Base-by-base conservation (phyloP, 2,797 vertebrate genomes). In the Poliocrania exsul region DNA sequence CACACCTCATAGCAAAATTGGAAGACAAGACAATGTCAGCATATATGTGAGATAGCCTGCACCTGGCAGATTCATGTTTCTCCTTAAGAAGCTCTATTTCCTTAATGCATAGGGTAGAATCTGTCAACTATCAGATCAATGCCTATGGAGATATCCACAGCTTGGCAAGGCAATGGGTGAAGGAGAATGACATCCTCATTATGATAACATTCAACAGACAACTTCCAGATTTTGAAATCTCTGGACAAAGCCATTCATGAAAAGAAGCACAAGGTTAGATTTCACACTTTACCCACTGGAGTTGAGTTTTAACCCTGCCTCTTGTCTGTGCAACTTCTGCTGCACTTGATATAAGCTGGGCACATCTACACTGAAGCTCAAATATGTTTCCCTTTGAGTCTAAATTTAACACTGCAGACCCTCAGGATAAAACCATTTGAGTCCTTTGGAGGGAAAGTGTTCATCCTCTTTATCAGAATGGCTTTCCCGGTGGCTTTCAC, bases 401-500 rank as follows among this genome's bases (percentile, higher is more conserved):
- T 94, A 96, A 95, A 96, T 97, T 96, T 94, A 96, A 95, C 82
- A 82, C 86, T 93, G 61, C 66, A 94, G 93, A 77, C 95, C 95
- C 95, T 92, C 79, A 96, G 94, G 96, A 97, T 97, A 95, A 96
- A 97, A 92, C 94, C 93, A 95, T 94, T 95, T 96, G 94, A 96
- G 91, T 87, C 90, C 94, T 90, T 96, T 85, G 54, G 96, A 97
- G 92, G 54, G 54, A 96, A 91, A 80, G 84, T 1, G 82, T 94
- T 97, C 95, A 95, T 97, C 95, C 96, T 96, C 94, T 96, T 97
- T 97, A 97, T 96, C 96, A 95, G 93, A 96, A 87, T 93, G 86
- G 93, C 96, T 96, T 96, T 97, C 96, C 95, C 96, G 31, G 75
- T 97, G 96, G 97, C 90, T 97, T 97, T 97, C 89, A 72, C 94